Evolutionary conservation across 2,888 invertebrate species (phyloP).

Genomic region (Noctua janthe): DNA sequence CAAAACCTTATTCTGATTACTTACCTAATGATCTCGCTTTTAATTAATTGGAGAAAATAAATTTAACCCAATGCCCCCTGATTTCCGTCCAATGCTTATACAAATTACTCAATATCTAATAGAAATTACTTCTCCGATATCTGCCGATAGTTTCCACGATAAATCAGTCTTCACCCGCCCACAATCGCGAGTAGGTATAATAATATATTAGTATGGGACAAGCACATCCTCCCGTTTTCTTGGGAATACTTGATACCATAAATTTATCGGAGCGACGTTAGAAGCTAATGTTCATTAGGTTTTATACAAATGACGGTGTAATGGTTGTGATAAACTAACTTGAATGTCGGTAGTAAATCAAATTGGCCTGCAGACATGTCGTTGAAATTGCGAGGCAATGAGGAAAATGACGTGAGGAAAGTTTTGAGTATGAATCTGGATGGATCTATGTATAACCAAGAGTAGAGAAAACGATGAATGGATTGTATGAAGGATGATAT

Average conservation of each 20-base stretch:
- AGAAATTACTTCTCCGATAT: constrained; percentile 41
- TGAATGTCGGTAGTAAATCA: constrained; percentile 20
- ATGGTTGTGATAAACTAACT: constrained; percentile 23
- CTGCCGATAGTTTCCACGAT: constrained; percentile 61
- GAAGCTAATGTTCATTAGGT: constrained; percentile 39
- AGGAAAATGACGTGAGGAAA: too few species aligned
- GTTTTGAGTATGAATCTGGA: too few species aligned
- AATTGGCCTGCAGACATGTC: not conserved
- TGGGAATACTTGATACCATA: constrained; percentile 53
- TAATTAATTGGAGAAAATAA: constrained; percentile 3
- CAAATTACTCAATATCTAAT: constrained; percentile 47
- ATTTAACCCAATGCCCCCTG: not conserved
- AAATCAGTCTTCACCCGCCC: constrained; percentile 69
- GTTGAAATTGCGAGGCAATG: too few species aligned
- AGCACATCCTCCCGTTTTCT: constrained; percentile 58
- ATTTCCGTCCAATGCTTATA: constrained; percentile 41
- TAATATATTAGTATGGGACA: constrained; percentile 59
- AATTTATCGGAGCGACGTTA: constrained; percentile 47
- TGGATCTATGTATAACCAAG: too few species aligned
- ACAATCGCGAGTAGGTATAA: constrained; percentile 58
- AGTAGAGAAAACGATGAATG: too few species aligned
- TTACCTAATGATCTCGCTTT: not conserved
- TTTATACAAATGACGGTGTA: constrained; percentile 44
- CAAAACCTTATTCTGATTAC: not conserved
- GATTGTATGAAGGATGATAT: too few species aligned